A percentile compares a stretch with the other conserved stretches of the same genome.
Conservation (phyloP, 2,113 vertebrate genomes). For the Manacus vitellinus region DNA sequence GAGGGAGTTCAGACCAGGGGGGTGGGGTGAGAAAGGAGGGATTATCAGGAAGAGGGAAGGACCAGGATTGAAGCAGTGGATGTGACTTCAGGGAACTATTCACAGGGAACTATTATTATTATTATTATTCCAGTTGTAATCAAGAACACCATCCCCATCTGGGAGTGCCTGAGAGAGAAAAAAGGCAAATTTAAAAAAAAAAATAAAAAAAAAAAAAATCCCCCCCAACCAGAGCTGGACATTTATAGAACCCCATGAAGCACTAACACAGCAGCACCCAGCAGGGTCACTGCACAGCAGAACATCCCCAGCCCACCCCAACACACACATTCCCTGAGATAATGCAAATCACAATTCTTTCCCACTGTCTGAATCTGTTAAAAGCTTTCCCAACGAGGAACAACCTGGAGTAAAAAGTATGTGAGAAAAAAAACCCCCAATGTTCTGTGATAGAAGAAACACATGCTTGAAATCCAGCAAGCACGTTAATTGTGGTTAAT, state of each 20-base stretch:
- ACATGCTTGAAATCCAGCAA: constrained; percentile 18
- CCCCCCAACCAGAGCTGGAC: not conserved
- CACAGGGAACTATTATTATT: not conserved
- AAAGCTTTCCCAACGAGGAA: not conserved
- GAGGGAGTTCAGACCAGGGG: not conserved
- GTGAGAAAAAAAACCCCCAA: not conserved
- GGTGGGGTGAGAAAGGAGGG: not conserved
- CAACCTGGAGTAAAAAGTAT: not conserved
- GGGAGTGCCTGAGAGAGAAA: not conserved
- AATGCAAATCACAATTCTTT: not conserved
- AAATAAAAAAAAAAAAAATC: not conserved
- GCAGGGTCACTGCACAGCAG: not conserved
- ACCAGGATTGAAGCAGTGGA: not conserved
- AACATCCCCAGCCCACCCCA: not conserved
- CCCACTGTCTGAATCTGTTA: not conserved
- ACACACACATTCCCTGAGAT: not conserved
- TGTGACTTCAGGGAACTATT: not conserved
- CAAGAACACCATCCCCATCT: not conserved
- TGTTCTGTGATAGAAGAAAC: constrained; percentile 1
- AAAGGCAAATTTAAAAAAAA: not conserved
- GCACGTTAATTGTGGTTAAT: constrained; percentile 57
- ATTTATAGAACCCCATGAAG: not conserved
- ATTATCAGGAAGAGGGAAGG: not conserved
- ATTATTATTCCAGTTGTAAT: not conserved
- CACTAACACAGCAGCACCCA: not conserved